Conservation (phyloP, 2,888 invertebrate species). For the Metellina segmentata region DNA sequence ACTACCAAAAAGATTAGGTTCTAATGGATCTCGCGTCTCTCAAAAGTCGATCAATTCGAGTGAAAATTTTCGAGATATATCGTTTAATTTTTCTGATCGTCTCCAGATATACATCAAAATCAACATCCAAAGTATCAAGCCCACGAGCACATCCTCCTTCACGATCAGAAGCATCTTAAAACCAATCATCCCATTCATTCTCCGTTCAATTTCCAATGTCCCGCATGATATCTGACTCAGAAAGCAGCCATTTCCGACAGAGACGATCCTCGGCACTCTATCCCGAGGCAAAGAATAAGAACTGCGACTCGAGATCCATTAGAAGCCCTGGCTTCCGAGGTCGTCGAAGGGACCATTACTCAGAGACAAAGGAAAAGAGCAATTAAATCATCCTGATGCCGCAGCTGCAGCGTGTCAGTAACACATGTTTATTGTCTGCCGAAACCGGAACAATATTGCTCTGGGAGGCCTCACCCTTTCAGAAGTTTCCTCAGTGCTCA, state of each 20-base stretch:
- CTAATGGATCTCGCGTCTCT: no score
- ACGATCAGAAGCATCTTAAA: no score
- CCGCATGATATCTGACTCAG: no score
- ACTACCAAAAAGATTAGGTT: no score
- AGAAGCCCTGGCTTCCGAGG: constrained; percentile 11
- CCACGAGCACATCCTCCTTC: no score
- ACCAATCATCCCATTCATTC: no score
- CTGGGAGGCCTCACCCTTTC: constrained; percentile 32
- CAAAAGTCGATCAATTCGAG: no score
- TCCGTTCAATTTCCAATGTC: no score
- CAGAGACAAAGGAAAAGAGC: constrained; percentile 49
- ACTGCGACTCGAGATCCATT: neutral
- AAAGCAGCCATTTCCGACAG: neutral
- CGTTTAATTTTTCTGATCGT: no score
- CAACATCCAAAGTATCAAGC: no score
- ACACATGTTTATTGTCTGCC: constrained; percentile 63
- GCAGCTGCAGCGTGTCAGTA: constrained; percentile 64
- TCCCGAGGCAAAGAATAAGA: neutral
- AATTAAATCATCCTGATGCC: constrained; percentile 58
- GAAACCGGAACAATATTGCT: constrained; percentile 46
- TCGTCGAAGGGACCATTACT: constrained; percentile 65
- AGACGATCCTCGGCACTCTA: neutral
- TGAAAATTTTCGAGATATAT: no score
- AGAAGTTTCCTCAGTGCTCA: constrained; percentile 9
- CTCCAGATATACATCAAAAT: no score